These are phyloP conservation scores for Dascyllus trimaculatus DNA, from an alignment of 2,113 vertebrate species.

Conservation along the genomic window DNA sequence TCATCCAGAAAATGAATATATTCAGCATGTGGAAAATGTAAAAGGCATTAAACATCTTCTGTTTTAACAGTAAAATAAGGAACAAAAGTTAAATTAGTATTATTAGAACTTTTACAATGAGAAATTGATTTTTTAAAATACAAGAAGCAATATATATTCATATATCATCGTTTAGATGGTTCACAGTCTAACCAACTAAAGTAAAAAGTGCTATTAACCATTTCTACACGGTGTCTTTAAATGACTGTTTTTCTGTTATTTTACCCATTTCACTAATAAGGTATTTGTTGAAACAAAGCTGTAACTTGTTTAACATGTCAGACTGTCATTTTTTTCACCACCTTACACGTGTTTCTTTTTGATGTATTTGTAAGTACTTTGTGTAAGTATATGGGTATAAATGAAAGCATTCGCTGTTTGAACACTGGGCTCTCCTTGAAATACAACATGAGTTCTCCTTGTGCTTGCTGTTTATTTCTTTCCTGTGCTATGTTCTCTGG, in stretches of 20 bases:
- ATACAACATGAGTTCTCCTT: constrained; percentile 20
- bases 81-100: too few relatives aligned
- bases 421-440: constrained; percentile 15
- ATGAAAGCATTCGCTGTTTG: constrained; percentile 7
- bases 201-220: background rate
- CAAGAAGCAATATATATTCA: too few relatives aligned
- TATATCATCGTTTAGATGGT: too few relatives aligned
- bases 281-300: constrained; percentile 1
- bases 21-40: background rate
- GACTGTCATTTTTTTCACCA: background rate
- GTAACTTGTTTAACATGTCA: background rate
- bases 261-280: background rate
- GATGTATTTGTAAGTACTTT: too few relatives aligned
- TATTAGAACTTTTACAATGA: too few relatives aligned
- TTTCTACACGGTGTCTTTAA: background rate
- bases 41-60: too few relatives aligned
- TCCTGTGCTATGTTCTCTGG: background rate
- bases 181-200: too few relatives aligned
- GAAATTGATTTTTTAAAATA: too few relatives aligned
- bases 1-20: background rate
- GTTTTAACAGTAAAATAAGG: too few relatives aligned
- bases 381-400: background rate
- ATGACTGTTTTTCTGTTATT: background rate
- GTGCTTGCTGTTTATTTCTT: constrained; percentile 12
- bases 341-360: background rate